These are phyloP conservation scores for Jordanella pulchra DNA, from an alignment of 2,797 vertebrate genomes.

Conservation along the genomic window DNA sequence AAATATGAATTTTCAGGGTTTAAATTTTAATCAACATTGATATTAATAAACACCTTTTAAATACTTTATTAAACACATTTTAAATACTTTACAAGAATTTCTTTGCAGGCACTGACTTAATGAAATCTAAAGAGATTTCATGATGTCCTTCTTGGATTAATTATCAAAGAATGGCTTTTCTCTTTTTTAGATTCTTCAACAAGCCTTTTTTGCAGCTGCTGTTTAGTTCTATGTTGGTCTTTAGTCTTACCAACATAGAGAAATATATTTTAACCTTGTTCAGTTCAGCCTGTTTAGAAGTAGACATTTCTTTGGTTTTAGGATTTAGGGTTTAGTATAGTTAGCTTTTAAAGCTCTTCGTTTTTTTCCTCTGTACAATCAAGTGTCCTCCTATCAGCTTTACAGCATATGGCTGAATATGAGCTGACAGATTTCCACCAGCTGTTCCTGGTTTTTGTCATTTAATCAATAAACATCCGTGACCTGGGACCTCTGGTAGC, in stretches of 20 bases:
- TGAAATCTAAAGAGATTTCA: neutral
- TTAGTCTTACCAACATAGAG: neutral
- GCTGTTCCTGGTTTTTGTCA: neutral
- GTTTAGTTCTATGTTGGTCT: neutral
- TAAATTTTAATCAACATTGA: neutral
- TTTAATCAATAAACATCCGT: constrained; percentile 17
- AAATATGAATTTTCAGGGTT: neutral
- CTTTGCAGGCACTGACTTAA: neutral
- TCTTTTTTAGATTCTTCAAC: neutral
- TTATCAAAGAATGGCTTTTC: neutral
- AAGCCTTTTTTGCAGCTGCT: neutral
- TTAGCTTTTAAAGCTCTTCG: neutral
- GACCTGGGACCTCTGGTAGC: neutral
- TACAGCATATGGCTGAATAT: neutral
- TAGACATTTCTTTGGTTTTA: neutral
- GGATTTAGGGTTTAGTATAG: neutral
- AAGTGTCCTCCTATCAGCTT: neutral
- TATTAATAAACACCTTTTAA: neutral
- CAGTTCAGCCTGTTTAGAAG: neutral
- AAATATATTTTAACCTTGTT: neutral
- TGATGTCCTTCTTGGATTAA: too few relatives aligned
- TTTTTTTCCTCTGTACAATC: constrained; percentile 3
- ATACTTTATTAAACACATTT: neutral
- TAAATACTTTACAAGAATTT: neutral
- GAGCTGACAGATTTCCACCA: neutral